These are phyloP conservation scores for Brachyistius frenatus DNA, from an alignment of 2,113 vertebrate genomes.

Conservation along the genomic window DNA sequence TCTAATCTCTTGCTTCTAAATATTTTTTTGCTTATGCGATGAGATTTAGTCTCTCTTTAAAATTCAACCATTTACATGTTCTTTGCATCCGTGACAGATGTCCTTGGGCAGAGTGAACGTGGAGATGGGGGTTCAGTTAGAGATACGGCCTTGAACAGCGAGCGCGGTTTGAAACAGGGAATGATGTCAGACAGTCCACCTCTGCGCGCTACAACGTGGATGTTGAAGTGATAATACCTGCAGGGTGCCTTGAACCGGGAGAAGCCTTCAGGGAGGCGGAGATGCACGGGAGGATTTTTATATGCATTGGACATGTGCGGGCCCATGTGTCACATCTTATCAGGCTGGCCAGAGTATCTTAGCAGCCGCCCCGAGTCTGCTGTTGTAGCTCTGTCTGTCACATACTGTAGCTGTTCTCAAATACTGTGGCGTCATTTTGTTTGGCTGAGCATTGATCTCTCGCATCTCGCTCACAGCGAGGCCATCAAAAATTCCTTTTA, in stretches of 20 bases:
- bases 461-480: conserved; percentile 48
- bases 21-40: conserved; percentile 60
- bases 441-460: conserved; percentile 55
- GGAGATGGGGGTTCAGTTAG: conserved; percentile 41
- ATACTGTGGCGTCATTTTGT: conserved; percentile 44
- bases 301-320: conserved; percentile 34
- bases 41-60: conserved; percentile 53
- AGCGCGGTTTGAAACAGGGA: conserved; percentile 29
- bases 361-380: conserved; percentile 29
- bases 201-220: conserved; percentile 5
- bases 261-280: conserved; percentile 10
- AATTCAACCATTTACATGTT: conserved; percentile 52
- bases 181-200: conserved; percentile 52
- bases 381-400: conserved; percentile 48
- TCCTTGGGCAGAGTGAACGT: conserved; percentile 51
- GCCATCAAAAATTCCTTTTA: conserved; percentile 53
- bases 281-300: conserved; percentile 31
- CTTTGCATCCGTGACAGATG: conserved; percentile 55
- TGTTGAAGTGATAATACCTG: conserved; percentile 24
- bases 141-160: conserved; percentile 5
- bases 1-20: conserved; percentile 72
- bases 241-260: conserved; percentile 18
- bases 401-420: conserved; percentile 35
- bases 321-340: conserved; percentile 64
- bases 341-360: conserved; percentile 41